phyloP scores from a whole-genome alignment of 1,140 invertebrate genomes.

The Adelges cooleyi region DNA sequence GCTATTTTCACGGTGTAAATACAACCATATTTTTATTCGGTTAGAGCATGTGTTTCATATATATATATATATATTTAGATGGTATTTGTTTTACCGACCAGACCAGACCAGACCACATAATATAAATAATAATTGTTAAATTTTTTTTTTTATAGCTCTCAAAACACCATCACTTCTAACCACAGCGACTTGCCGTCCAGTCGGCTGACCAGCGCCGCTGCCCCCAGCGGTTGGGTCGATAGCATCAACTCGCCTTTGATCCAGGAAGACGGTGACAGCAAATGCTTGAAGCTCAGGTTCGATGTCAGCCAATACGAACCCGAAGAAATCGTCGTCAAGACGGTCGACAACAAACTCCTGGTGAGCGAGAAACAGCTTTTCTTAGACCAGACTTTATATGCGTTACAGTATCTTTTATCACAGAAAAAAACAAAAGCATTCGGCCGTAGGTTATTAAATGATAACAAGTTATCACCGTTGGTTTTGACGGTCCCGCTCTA shows the following conservation, averaged over 20 bases:
- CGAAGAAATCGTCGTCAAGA: slow-evolving; percentile 93
- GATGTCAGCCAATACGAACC: slow-evolving; percentile 89
- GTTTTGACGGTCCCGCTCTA: too few species aligned
- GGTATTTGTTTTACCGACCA: too few species aligned
- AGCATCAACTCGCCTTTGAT: slow-evolving; percentile 85
- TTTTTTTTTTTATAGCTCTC: slow-evolving; percentile 37
- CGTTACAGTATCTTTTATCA: too few species aligned
- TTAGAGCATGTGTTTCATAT: too few species aligned
- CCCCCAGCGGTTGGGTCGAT: slow-evolving; percentile 52
- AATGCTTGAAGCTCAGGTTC: slow-evolving; percentile 79
- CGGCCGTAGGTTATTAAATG: too few species aligned
- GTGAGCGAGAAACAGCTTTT: too few species aligned
- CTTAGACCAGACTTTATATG: too few species aligned
- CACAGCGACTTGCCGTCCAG: slow-evolving; percentile 35
- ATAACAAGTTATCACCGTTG: too few species aligned
- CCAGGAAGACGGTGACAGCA: slow-evolving; percentile 77
- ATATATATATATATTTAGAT: too few species aligned
- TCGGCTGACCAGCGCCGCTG: slow-evolving; percentile 37
- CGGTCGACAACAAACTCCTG: slow-evolving; percentile 88
- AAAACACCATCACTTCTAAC: slow-evolving; percentile 45
- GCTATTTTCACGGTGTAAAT: neutral
- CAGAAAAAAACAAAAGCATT: too few species aligned
- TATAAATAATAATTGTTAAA: neutral
- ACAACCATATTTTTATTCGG: neutral
- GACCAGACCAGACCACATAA: too few species aligned